These are phyloP conservation scores for Alectura lathami DNA, from an alignment of 2,113 vertebrate species.

Conservation along the genomic window DNA sequence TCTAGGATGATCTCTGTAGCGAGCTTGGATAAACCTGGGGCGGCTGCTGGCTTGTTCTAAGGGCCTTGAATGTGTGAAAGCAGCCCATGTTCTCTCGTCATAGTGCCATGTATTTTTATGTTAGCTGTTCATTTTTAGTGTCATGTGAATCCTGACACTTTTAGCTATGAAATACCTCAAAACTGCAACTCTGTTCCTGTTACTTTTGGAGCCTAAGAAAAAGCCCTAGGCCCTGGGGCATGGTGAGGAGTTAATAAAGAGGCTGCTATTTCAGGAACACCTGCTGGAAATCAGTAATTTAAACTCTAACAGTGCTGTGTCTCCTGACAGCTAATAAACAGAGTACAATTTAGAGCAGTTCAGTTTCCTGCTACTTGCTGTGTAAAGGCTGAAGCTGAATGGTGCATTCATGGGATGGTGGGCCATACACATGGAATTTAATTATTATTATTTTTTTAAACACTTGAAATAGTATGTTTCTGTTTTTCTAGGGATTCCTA, in stretches of 20 bases:
- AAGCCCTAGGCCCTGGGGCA: neutral
- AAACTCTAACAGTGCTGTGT: neutral
- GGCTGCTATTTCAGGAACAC: neutral
- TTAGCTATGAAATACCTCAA: neutral
- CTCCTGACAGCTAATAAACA: neutral
- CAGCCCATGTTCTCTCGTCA: neutral
- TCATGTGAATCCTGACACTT: neutral
- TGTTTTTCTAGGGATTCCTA: conserved; percentile 87
- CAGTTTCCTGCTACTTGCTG: neutral
- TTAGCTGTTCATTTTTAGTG: neutral
- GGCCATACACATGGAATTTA: neutral
- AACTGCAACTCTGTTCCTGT: neutral
- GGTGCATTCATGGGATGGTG: neutral
- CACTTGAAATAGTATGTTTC: neutral
- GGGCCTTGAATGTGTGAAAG: neutral
- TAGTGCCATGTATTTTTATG: accelerated
- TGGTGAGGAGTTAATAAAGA: neutral
- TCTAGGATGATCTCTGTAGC: neutral
- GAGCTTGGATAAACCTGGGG: neutral
- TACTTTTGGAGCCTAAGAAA: neutral
- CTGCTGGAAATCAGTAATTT: neutral
- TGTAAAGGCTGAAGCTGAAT: neutral
- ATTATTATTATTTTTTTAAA: neutral
- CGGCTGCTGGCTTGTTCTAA: neutral
- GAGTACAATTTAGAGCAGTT: neutral